Conservation (phyloP, 2,113 vertebrate genomes). For the Pachyramphus minor region DNA sequence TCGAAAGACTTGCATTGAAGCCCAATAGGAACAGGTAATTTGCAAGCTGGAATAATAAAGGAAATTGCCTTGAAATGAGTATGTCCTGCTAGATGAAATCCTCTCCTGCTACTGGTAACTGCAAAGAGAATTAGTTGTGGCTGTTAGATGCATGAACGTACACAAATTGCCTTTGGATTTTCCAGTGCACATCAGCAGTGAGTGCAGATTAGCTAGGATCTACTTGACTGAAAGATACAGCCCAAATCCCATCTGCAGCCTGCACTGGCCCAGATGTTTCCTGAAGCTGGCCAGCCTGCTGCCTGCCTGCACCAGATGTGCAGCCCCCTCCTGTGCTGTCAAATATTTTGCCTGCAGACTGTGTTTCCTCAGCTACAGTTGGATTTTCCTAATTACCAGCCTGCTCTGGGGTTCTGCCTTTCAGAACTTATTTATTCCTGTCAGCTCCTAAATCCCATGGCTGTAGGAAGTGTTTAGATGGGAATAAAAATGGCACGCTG, state of each 20-base stretch:
- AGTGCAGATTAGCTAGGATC: neutral
- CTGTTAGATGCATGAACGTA: neutral
- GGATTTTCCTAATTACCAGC: neutral
- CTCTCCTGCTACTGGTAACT: neutral
- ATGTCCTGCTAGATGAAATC: neutral
- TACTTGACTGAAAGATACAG: neutral
- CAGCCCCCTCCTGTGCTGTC: neutral
- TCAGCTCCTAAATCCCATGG: neutral
- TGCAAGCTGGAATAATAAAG: conserved; percentile 15
- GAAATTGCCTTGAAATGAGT: conserved; percentile 44
- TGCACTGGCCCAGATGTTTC: neutral
- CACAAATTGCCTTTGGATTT: neutral
- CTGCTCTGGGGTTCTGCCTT: neutral
- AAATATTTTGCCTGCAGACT: neutral
- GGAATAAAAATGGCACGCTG: neutral
- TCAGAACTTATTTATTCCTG: neutral
- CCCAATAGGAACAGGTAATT: conserved; percentile 30
- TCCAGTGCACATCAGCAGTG: neutral
- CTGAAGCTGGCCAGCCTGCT: neutral
- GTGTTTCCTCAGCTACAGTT: neutral
- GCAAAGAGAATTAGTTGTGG: conserved; percentile 18
- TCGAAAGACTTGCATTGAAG: neutral
- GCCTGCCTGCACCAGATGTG: neutral
- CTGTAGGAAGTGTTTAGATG: neutral
- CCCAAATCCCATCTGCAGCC: neutral